Conservation (phyloP, 2,888 invertebrate genomes). For the Lepidochitona cinerea region DNA sequence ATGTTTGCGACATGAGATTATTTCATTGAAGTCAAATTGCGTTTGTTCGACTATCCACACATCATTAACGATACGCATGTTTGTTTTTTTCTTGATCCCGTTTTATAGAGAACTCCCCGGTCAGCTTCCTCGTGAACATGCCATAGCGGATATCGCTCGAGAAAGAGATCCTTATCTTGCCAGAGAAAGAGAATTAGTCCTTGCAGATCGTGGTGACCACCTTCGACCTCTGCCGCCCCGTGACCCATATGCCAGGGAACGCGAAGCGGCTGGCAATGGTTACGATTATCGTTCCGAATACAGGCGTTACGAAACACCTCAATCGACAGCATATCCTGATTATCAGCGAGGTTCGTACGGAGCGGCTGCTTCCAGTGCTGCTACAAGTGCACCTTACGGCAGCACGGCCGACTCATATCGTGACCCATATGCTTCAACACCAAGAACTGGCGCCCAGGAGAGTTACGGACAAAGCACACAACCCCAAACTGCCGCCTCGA, state of each 20-base stretch:
- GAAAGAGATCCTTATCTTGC: slow-evolving; percentile 1
- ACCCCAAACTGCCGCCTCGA: background rate
- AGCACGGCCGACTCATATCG: background rate
- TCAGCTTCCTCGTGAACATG: background rate
- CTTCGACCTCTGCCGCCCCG: background rate
- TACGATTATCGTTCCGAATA: slow-evolving; percentile 1
- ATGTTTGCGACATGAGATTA: too few relatives aligned
- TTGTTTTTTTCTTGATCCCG: background rate
- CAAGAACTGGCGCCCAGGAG: background rate
- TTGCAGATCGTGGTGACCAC: background rate
- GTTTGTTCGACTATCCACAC: too few relatives aligned
- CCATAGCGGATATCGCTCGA: background rate
- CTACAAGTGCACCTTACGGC: background rate
- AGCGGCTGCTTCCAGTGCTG: background rate
- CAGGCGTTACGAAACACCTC: background rate
- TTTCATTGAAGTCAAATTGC: too few relatives aligned
- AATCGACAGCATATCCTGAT: background rate
- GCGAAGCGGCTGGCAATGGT: background rate
- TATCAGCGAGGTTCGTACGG: background rate
- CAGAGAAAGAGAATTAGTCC: background rate
- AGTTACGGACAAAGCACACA: background rate
- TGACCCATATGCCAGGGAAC: background rate
- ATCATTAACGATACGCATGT: too few relatives aligned
- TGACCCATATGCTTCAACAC: background rate
- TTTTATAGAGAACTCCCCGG: background rate